Evolutionary conservation across 2,113 vertebrate genomes (phyloP), one percentile per base, ranked within the genome.

Genomic region (Petaurus breviceps): DNA sequence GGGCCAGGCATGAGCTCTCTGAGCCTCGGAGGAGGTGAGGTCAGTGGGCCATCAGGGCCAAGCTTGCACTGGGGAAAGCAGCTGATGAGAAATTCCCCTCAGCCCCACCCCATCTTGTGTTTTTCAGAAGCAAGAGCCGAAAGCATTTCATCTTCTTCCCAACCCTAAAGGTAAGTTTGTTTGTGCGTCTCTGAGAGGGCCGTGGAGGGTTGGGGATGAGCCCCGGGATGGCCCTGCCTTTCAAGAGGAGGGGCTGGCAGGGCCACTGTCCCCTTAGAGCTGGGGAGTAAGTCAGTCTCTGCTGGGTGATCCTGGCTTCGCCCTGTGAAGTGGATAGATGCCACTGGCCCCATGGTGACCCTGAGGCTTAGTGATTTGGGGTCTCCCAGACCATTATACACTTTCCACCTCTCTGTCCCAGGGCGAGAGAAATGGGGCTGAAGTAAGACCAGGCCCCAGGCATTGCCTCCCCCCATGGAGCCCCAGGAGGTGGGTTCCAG

Each of bases 91-190:
- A 68, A 37, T 68, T 12, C 31, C 12, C 12, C 14, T 5, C n/a
- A 28, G 2, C 46, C 54, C 5, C 3, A 22, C 25, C 25, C 51
- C 47, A 11, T 46, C 68, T 12, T 28, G 94, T 57, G 93, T 95
- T 61, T 98, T 99, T 91, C 98, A 99, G 99, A 96, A 99, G 91
- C 98, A 99, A 99, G 90, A 99, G 99, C 24, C 98, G 98, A 24
- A 99, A 99, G 94, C 99, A 99, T 95, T 97, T 99, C 0, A 98
- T 99, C 91, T 99, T 99, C 98, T 99, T 99, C 96, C 99, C 99
- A 0, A 99, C 99, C 3, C 96, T 99, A 93, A 99, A 99, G 99
- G 99, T 99, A 98, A 28, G 91, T 25, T 16, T 14, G 47, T 54
- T 43, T 22, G 19, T 0, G 77, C 19, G 0, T n/a, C 68, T 43